Base-by-base conservation (phyloP, 2,113 vertebrate species). In the Microcebus lehilahytsara region DNA sequence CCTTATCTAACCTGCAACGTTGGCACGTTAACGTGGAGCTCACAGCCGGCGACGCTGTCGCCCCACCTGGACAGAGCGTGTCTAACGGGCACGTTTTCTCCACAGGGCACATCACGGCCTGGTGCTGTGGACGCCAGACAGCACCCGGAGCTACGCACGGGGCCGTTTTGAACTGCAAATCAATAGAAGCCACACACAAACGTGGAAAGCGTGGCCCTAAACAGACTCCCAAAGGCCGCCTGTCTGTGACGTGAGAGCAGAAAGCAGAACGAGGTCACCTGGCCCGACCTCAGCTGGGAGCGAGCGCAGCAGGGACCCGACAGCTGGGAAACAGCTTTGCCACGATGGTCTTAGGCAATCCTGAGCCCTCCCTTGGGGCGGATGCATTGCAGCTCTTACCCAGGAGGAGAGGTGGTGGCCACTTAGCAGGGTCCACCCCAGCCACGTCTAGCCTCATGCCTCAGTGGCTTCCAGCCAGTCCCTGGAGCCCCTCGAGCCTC, bases 31-130 rank as follows among this genome's bases (percentile, higher is more conserved):
- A 5, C 23, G 2, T 11, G 2, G 34, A 32, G 9, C 64, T 19
- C 51, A 7, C 3, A 1, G 62, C 14, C 60, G 2, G 1, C 71
- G 3, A 17, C 1, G 0, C 49, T 40, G 3, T 56, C 9, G 25
- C 11, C n/a, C 58, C 0, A 5, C 53, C 71, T 42, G 46, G 3
- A 11, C 6, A 7, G 19, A 46, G 80, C 9, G 1, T 20, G 11
- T 51, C 75, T 51, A 78, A 51, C 46, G 20, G 9, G 27, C 3
- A 49, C 10, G 2, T 51, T 23, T 53, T 27, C 84, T 53, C 46
- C 13, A 2, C 1, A 5, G 5, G 12, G 25, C 19, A 34, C 64
- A 1, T 17, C n/a, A 16, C 77, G 2, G 20, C 49, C 49, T 49
- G 6, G 25, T 23, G 0, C 53, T 19, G 6, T 23, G 37, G 34